Percentiles rank a stretch among this genome's conserved stretches.
Conservation (phyloP, 2,797 vertebrate genomes). For the Pseudomugil gertrudae region DNA sequence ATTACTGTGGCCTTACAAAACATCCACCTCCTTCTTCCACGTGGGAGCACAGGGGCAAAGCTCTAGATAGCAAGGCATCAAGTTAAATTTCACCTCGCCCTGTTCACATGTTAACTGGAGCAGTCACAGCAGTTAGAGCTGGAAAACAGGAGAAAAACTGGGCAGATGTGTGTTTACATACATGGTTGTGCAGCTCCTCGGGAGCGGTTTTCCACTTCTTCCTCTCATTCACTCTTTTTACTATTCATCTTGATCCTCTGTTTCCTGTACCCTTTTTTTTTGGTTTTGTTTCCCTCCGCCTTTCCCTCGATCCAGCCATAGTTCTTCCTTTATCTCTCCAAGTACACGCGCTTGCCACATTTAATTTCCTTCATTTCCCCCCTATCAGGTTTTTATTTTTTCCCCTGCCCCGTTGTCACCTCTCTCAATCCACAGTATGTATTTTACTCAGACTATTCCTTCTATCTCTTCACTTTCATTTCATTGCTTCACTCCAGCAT, state of each 20-base stretch:
- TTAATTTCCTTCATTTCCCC: conserved; percentile 58
- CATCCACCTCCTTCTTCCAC: conserved; percentile 42
- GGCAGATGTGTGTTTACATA: conserved; percentile 31
- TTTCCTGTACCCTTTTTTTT: conserved; percentile 31
- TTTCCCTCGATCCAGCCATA: conserved; percentile 23
- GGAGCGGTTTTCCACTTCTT: conserved; percentile 43
- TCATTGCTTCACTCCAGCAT: conserved; percentile 15
- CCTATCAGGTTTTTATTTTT: conserved; percentile 48
- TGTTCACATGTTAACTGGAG: conserved; percentile 59
- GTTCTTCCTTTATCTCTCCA: conserved; percentile 18
- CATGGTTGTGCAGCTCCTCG: neutral
- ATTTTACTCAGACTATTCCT: conserved; percentile 11
- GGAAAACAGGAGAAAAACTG: conserved; percentile 32
- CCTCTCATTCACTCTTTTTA: conserved; percentile 24
- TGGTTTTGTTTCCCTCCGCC: conserved; percentile 30
- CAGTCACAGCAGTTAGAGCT: conserved; percentile 39
- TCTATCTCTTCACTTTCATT: conserved; percentile 5
- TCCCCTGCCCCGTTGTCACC: conserved; percentile 31
- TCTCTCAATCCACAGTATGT: conserved; percentile 28
- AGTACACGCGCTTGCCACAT: conserved; percentile 64
- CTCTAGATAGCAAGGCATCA: conserved; percentile 54
- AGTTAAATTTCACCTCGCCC: conserved; percentile 53
- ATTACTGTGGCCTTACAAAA: conserved; percentile 57
- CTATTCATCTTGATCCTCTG: conserved; percentile 25
- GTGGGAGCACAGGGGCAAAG: conserved; percentile 36